Base-by-base conservation (phyloP, 2,888 invertebrate species). In the Thereva unica region DNA sequence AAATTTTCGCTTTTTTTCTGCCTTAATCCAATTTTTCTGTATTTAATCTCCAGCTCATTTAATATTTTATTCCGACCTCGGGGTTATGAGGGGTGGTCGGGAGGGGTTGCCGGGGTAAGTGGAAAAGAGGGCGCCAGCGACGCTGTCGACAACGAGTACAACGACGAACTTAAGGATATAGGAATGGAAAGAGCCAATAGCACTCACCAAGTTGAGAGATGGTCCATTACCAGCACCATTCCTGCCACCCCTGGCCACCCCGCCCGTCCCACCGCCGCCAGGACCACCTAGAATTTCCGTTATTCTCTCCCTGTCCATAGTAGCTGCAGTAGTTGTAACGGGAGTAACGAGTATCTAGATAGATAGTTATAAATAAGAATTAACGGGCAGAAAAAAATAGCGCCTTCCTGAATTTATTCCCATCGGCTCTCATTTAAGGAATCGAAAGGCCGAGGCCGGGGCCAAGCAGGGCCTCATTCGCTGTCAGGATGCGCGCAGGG, bases 311-410 rank as follows among this genome's bases (percentile, higher is more conserved):
- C 23, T 23, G 23, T 23, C 23, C 23, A 23, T 23, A 23, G 23
- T 23, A 23, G 23, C 23, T 2, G 4, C 8, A n/a, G 37, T 40
- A 40, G 10, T 12, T n/a, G 12, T n/a, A 44, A 42, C 5, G 6
- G n/a, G 50, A 44, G 53, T 41, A 42, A 34, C 45, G 41, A 64
- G 52, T 50, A 66, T 69, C 67, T 67, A 67, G 63, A 67, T 65
- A 69, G 69, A 67, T 69, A 69, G 69, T 69, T 67, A 69, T 69
- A 69, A 69, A 69, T 69, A 69, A 69, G 69, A 69, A 69, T 69
- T 69, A 69, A 59, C 67, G 69, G 66, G 59, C 67, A 66, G 64
- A 66, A 67, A 66, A 67, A 67, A 67, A 23, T 23, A 23, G 23
- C 47, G 61, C 38, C 41, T 44, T 55, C 66, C 53, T 61, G 52